phyloP scores from a whole-genome alignment of 1,140 invertebrate species.

The Heliothis subflexa region DNA sequence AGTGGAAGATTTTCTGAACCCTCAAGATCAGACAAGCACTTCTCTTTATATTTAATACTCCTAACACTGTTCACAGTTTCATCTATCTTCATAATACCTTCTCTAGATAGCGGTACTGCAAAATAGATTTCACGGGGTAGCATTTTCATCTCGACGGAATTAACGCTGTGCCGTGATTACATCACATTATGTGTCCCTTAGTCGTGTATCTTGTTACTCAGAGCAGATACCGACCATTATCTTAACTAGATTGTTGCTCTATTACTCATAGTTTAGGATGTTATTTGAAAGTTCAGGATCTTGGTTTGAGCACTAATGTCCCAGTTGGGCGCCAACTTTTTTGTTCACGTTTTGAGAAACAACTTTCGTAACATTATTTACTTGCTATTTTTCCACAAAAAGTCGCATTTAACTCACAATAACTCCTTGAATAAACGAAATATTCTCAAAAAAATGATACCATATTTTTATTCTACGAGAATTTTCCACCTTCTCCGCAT shows the following conservation, averaged over 20 bases:
- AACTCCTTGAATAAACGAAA: too few relatives aligned
- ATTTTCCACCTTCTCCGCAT: slow-evolving; percentile 16
- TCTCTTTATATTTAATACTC: neutral
- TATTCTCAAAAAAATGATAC: neutral
- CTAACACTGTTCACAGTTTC: neutral
- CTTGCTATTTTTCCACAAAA: too few relatives aligned
- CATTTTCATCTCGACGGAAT: slow-evolving; percentile 20
- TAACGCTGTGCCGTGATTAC: slow-evolving; percentile 26
- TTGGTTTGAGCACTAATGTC: neutral
- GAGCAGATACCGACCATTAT: slow-evolving; percentile 28
- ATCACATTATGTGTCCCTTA: slow-evolving; percentile 39
- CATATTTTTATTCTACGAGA: neutral
- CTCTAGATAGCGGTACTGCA: neutral
- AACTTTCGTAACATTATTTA: neutral
- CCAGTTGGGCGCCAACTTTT: slow-evolving; percentile 9
- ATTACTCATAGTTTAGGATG: slow-evolving; percentile 15
- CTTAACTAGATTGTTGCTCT: slow-evolving; percentile 37
- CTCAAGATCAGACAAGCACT: neutral
- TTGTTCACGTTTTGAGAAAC: too few relatives aligned
- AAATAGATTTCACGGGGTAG: slow-evolving; percentile 20
- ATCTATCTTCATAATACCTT: slow-evolving; percentile 19
- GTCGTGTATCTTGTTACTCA: slow-evolving; percentile 37
- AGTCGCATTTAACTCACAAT: too few relatives aligned
- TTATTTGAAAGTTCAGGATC: neutral
- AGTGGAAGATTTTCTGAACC: neutral